A percentile compares a stretch with the other conserved stretches of the same genome.
Conservation (phyloP, 2,797 vertebrate genomes). For the Mergus octosetaceus region DNA sequence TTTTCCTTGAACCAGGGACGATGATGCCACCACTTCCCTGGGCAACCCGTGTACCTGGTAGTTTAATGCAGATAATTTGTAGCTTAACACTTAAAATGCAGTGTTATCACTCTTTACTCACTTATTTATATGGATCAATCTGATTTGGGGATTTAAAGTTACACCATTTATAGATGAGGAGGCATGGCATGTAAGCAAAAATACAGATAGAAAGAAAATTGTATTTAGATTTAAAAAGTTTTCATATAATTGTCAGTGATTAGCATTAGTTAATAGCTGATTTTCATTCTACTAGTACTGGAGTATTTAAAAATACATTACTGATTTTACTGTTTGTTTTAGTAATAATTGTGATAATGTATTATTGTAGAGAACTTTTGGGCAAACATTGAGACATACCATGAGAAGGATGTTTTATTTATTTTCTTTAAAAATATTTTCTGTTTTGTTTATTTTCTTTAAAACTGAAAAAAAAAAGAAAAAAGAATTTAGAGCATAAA, state of each 20-base stretch:
- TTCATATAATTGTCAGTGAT: background rate
- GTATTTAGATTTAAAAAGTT: background rate
- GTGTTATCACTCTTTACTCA: background rate
- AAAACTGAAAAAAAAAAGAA: background rate
- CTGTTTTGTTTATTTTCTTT: rapidly evolving
- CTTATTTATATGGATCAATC: background rate
- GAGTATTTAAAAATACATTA: background rate
- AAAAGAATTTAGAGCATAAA: rapidly evolving
- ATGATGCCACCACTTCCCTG: too few relatives aligned
- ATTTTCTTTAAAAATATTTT: background rate
- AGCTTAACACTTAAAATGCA: background rate
- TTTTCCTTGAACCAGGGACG: too few relatives aligned
- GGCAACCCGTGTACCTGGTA: background rate
- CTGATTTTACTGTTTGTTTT: background rate
- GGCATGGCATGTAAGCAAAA: background rate
- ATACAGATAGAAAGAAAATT: background rate
- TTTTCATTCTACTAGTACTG: background rate
- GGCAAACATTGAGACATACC: background rate
- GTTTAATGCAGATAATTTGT: background rate
- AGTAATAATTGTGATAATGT: background rate
- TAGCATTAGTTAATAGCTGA: background rate
- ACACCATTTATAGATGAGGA: background rate
- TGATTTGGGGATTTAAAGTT: background rate
- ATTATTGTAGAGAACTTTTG: background rate
- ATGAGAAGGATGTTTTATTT: background rate